Conservation (phyloP, 2,113 vertebrate genomes). For the Thalassarche chlororhynchos region DNA sequence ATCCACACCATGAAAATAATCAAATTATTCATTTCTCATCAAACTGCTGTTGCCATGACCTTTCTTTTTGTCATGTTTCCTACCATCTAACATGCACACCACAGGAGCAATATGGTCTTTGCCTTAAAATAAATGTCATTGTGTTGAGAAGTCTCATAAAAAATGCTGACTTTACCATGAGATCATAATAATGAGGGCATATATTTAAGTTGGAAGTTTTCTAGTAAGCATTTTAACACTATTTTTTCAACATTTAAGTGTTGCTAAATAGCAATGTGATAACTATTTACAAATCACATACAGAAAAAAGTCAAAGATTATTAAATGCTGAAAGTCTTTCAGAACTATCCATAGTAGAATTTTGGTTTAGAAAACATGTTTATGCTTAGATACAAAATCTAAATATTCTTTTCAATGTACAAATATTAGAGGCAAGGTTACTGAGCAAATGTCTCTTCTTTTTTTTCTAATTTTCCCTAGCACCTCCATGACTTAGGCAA, state of each 20-base stretch:
- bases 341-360: not conserved
- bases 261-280: not conserved
- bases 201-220: not conserved
- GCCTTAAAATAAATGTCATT: constrained; percentile 57
- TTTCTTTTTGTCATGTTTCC: constrained; percentile 48
- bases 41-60: constrained; percentile 67
- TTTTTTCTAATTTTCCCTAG: not conserved
- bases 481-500: not conserved
- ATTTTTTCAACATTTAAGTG: not conserved
- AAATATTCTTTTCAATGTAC: not conserved
- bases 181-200: not conserved
- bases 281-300: not conserved
- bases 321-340: not conserved
- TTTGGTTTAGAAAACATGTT: not conserved
- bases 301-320: not conserved
- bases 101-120: constrained; percentile 22
- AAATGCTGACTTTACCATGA: constrained; percentile 40
- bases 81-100: constrained; percentile 34
- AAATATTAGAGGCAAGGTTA: not conserved
- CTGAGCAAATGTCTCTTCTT: not conserved
- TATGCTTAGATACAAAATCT: not conserved
- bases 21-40: constrained; percentile 87
- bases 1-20: constrained; percentile 86
- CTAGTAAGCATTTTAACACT: not conserved
- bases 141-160: constrained; percentile 19